Conservation (phyloP, 35 echinoderm and acorn worm genomes). For the Anneissia japonica region DNA sequence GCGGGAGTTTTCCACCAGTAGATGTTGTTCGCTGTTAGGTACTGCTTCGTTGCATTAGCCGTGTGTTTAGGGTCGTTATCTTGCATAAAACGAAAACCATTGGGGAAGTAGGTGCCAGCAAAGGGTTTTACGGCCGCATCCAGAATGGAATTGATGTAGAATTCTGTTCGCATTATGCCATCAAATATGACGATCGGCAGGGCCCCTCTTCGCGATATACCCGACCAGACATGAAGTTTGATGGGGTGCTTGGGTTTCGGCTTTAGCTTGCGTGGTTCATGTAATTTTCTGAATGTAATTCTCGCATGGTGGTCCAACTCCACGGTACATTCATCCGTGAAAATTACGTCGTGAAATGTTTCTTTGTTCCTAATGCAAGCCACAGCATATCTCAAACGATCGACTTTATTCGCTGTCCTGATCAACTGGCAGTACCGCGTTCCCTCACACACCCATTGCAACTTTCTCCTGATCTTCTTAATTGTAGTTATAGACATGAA, state of each 20-base stretch:
- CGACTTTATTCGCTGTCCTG: too few species aligned
- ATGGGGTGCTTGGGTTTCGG: slow-evolving; percentile 16
- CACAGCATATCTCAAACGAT: slow-evolving; percentile 2
- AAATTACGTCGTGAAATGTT: slow-evolving; percentile 29
- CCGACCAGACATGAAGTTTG: slow-evolving; percentile 37
- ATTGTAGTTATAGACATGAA: not conserved
- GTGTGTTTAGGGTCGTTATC: slow-evolving; percentile 38
- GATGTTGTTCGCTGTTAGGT: not conserved
- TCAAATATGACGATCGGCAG: slow-evolving; percentile 13
- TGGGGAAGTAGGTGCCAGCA: not conserved
- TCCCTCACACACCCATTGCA: not conserved
- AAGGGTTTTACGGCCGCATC: slow-evolving; percentile 7
- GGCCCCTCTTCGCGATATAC: slow-evolving; percentile 18
- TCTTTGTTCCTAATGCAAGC: not conserved
- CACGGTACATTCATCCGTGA: slow-evolving; percentile 18
- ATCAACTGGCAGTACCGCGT: too few species aligned
- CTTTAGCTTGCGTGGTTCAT: slow-evolving; percentile 10
- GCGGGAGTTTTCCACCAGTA: slow-evolving; percentile 22
- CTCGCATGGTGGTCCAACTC: slow-evolving; percentile 14
- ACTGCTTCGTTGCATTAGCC: not conserved
- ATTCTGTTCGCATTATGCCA: slow-evolving; percentile 21
- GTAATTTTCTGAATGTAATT: slow-evolving; percentile 15
- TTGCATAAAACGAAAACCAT: slow-evolving; percentile 14
- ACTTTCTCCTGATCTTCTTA: not conserved
- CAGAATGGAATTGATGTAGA: slow-evolving; percentile 18